A percentile compares a stretch with the other conserved stretches of the same genome.
These are phyloP conservation scores for Hybos culiciformis DNA, from an alignment of 2,888 invertebrate species.

Conservation along the genomic window DNA sequence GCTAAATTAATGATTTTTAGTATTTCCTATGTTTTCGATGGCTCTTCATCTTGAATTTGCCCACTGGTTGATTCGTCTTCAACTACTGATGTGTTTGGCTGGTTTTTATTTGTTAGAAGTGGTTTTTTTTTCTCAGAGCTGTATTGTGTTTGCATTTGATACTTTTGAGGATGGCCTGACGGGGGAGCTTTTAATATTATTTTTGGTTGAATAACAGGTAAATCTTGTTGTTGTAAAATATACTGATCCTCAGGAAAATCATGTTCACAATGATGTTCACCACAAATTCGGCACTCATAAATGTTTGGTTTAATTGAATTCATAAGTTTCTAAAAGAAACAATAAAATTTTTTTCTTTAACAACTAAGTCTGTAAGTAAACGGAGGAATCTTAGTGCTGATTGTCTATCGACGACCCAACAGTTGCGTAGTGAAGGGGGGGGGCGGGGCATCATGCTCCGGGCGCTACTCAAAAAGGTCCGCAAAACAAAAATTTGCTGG, in stretches of 20 bases:
- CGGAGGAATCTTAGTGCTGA: too few relatives aligned
- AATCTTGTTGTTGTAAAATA: constrained; percentile 35
- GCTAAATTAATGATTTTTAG: too few relatives aligned
- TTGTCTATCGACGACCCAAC: too few relatives aligned
- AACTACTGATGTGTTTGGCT: constrained; percentile 1
- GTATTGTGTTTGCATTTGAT: too few relatives aligned
- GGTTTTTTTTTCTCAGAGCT: background rate
- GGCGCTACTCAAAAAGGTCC: too few relatives aligned
- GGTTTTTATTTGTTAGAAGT: background rate
- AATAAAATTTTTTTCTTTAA: background rate
- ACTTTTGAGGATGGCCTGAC: constrained; percentile 5
- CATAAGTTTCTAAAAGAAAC: constrained; percentile 49
- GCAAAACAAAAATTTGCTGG: too few relatives aligned
- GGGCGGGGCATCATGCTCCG: too few relatives aligned
- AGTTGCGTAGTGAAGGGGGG: too few relatives aligned
- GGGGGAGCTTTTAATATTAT: constrained; percentile 16
- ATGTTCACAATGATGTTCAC: constrained; percentile 64
- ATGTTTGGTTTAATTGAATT: constrained; percentile 61
- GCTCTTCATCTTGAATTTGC: background rate
- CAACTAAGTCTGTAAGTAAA: background rate
- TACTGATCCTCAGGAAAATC: constrained; percentile 40
- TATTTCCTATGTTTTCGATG: too few relatives aligned
- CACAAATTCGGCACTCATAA: constrained; percentile 60
- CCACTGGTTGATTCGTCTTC: background rate
- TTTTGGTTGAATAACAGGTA: constrained; percentile 18